These are phyloP conservation scores for Sturmia bella DNA, from an alignment of 2,888 invertebrate genomes.

Conservation along the genomic window DNA sequence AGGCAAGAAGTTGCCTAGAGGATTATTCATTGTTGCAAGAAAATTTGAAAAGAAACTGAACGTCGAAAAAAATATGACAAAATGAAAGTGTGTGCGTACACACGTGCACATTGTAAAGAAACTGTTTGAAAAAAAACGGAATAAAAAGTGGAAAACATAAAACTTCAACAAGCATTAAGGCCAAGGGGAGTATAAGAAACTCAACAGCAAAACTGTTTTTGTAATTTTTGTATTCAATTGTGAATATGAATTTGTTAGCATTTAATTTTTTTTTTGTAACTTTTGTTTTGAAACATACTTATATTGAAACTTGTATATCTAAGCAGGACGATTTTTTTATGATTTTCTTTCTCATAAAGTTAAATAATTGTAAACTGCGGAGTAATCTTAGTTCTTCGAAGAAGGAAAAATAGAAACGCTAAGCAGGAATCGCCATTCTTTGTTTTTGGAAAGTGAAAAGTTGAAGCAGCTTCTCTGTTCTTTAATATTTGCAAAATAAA, in stretches of 20 bases:
- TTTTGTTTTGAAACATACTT: not conserved
- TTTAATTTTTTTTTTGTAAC: not conserved
- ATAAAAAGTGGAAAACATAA: conserved; percentile 47
- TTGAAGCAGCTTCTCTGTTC: too few relatives aligned
- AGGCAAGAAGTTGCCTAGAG: conserved; percentile 22
- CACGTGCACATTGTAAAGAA: conserved; percentile 29
- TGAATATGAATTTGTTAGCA: not conserved
- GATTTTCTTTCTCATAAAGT: too few relatives aligned
- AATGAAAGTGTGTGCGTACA: conserved; percentile 44
- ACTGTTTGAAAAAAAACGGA: conserved; percentile 15
- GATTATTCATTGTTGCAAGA: conserved; percentile 41
- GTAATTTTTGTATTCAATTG: conserved; percentile 45
- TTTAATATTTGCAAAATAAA: too few relatives aligned
- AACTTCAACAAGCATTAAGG: conserved; percentile 59
- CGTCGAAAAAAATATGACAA: conserved; percentile 37
- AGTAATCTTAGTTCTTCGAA: too few relatives aligned
- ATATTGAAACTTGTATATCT: not conserved
- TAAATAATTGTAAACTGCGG: too few relatives aligned
- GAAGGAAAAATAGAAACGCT: too few relatives aligned
- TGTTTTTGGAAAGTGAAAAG: too few relatives aligned
- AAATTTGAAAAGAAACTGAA: conserved; percentile 19
- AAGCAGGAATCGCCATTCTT: too few relatives aligned
- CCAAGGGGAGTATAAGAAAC: conserved; percentile 31
- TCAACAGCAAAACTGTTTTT: conserved; percentile 35
- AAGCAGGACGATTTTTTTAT: not conserved